Evolutionary conservation across 2,797 vertebrate species (phyloP), one percentile per base, ranked within the genome.

Genomic region (Bradypodion pumilum): DNA sequence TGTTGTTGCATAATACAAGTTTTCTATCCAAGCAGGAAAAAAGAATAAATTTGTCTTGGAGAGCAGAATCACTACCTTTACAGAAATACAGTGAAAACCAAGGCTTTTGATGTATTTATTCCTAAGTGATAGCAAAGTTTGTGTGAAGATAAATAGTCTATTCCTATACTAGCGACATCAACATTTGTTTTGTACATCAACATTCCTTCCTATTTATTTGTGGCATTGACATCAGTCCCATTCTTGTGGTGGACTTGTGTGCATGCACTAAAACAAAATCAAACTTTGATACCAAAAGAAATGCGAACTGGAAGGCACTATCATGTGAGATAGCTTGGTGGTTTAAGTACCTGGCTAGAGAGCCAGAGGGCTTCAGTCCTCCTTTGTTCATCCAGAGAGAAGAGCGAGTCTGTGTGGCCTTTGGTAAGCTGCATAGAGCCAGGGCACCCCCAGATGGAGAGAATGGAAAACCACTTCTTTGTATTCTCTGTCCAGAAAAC

Each of bases 61-160:
- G 19, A 46, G 4, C 16, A 78, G 59, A 27, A 16, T 82, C 86
- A 25, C 66, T 87, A 29, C 42, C 25, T 74, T 52, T 62, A 82
- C 0, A 0, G 32, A 72, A n/a, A 40, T 13, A 81, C n/a, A 80
- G 73, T 40, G 65, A 88, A 80, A 82, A 35, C 46, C 19, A 44
- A 81, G 23, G n/a, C 46, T 69, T 59, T 40, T 16, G 40, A 75
- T n/a, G 73, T 81, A 82, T 78, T 80, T 69, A 59, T 86, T 82
- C 52, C 29, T 77, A 65, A 59, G 35, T 16, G 63, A 76, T 56
- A n/a, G 25, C 27, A 56, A 23, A 32, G 44, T n/a, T 75, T 75
- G 62, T 76, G 46, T 42, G 35, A 68, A 29, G 32, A 56, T 40
- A 76, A 19, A 68, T 40, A 59, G 25, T 74, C 23, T 23, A 65